These are phyloP conservation scores for Hycleus phaleratus DNA, from an alignment of 1,140 invertebrate genomes.

Conservation along the genomic window DNA sequence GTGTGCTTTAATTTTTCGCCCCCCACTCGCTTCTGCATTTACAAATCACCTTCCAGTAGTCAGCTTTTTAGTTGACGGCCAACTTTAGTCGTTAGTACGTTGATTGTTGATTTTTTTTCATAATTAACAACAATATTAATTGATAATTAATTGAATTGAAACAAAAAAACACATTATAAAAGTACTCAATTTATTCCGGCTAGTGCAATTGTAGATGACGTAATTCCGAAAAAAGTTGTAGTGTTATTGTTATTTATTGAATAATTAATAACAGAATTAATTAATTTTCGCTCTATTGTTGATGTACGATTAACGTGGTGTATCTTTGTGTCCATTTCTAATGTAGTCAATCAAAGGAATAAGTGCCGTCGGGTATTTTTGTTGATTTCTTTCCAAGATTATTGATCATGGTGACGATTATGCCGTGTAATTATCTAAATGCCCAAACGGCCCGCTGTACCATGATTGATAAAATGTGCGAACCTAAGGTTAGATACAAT, in stretches of 20 bases:
- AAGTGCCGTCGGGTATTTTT: slow-evolving; percentile 18
- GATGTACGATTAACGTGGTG: not conserved
- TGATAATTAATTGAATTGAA: too few species aligned
- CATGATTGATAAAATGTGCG: slow-evolving; percentile 51
- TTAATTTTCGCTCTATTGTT: not conserved
- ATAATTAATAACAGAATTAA: not conserved
- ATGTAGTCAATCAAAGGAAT: not conserved
- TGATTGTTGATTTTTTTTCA: too few species aligned
- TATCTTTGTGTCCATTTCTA: not conserved
- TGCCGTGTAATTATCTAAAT: slow-evolving; percentile 47
- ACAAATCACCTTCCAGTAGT: not conserved
- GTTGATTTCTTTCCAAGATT: not conserved
- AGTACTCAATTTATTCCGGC: too few species aligned
- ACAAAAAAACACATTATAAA: too few species aligned
- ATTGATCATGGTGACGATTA: slow-evolving; percentile 46
- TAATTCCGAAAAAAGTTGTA: too few species aligned
- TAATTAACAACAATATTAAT: too few species aligned
- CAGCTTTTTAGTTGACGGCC: too few species aligned
- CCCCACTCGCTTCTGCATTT: not conserved
- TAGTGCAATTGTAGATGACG: too few species aligned
- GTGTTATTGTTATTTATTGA: too few species aligned
- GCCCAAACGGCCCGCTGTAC: slow-evolving; percentile 44
- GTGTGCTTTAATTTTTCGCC: too few species aligned
- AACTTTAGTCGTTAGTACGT: too few species aligned
- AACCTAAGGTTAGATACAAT: slow-evolving; percentile 42